A percentile compares a stretch with the other conserved stretches of the same genome.
These are phyloP conservation scores for Leptestheria dahalacensis DNA, from an alignment of 1,140 invertebrate species.

Conservation along the genomic window DNA sequence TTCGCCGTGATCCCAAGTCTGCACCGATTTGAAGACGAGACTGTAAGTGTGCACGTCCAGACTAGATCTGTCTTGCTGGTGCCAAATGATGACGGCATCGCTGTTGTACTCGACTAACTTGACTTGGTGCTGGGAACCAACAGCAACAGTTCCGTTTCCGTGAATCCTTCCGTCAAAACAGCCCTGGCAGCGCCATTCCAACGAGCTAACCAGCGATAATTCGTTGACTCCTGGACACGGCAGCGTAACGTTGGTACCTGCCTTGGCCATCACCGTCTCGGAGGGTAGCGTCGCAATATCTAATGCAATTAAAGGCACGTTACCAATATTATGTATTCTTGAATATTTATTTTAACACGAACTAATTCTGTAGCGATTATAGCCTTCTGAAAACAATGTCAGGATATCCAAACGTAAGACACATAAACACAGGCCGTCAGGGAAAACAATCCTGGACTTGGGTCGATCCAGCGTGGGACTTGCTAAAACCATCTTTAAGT, in stretches of 20 bases:
- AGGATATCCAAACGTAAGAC: too few relatives aligned
- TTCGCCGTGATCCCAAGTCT: constrained; percentile 43
- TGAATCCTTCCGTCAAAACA: constrained; percentile 16
- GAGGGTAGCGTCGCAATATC: constrained; percentile 27
- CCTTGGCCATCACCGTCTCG: constrained; percentile 39
- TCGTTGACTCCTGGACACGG: constrained; percentile 47
- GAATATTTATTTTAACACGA: too few relatives aligned
- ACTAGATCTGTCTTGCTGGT: constrained; percentile 36
- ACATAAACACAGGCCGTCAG: too few relatives aligned
- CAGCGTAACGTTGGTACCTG: constrained; percentile 45
- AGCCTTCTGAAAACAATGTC: too few relatives aligned
- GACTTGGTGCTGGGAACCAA: neutral
- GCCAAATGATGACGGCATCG: constrained; percentile 36
- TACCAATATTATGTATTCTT: neutral
- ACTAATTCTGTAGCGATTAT: too few relatives aligned
- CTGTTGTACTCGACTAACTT: constrained; percentile 34
- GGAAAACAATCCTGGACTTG: too few relatives aligned
- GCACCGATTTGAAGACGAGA: constrained; percentile 43
- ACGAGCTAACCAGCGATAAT: constrained; percentile 38
- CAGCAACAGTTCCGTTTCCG: neutral
- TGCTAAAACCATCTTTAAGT: too few relatives aligned
- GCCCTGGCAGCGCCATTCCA: constrained; percentile 42
- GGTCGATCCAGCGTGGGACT: too few relatives aligned
- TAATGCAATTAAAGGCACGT: neutral
- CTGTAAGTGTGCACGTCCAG: constrained; percentile 43